These are phyloP conservation scores for Zingel zingel DNA, from an alignment of 2,113 vertebrate genomes.

Conservation along the genomic window DNA sequence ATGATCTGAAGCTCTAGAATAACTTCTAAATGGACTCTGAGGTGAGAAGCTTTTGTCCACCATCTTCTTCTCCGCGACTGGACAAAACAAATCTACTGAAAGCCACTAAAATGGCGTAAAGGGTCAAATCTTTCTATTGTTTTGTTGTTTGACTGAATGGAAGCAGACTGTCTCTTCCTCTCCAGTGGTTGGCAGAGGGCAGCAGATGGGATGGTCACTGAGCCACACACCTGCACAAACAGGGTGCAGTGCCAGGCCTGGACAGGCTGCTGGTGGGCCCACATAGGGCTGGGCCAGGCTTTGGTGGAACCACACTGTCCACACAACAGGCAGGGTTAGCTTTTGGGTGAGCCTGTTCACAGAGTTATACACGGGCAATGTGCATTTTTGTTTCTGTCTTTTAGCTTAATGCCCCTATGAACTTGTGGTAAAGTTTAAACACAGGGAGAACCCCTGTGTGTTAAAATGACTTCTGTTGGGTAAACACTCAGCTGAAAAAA, in stretches of 20 bases:
- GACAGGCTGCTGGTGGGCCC: constrained; percentile 50
- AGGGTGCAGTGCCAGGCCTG: constrained; percentile 64
- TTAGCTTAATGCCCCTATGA: constrained; percentile 12
- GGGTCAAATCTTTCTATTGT: background rate
- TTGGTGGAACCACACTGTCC: constrained; percentile 35
- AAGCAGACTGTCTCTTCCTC: background rate
- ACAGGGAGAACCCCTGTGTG: background rate
- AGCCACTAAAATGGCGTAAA: background rate
- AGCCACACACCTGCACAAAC: constrained; percentile 91
- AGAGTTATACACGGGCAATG: background rate
- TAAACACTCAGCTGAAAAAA: constrained; percentile 36
- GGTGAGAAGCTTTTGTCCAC: background rate
- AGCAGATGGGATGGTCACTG: constrained; percentile 36
- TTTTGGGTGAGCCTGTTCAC: constrained; percentile 46
- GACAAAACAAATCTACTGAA: background rate
- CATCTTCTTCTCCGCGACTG: background rate
- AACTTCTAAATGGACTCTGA: background rate
- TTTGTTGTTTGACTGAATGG: constrained; percentile 11
- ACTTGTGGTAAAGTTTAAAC: constrained; percentile 21
- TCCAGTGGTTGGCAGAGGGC: constrained; percentile 38
- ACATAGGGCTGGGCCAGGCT: constrained; percentile 39
- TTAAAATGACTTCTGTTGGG: constrained; percentile 15
- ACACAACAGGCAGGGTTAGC: constrained; percentile 37
- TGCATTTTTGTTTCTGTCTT: constrained; percentile 1
- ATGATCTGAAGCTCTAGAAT: constrained; percentile 2